Evolutionary conservation across 2,797 vertebrate genomes (phyloP).

Genomic region (Paramormyrops hopkinsi): DNA sequence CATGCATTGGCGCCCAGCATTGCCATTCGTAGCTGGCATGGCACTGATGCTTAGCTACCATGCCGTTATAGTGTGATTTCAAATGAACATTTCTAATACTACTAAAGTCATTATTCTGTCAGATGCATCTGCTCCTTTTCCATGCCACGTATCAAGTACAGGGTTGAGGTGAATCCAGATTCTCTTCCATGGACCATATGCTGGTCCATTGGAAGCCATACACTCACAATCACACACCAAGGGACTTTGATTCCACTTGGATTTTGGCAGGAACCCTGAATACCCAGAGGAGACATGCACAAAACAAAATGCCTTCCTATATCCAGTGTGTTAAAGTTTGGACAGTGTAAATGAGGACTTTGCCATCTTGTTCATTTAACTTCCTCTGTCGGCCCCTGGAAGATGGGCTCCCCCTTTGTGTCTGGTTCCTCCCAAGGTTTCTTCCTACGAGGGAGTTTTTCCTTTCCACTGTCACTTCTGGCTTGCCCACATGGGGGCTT

Average conservation of each 20-base stretch:
- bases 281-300: neutral
- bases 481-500: neutral
- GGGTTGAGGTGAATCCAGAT: neutral
- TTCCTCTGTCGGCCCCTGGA: neutral
- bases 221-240: neutral
- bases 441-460: neutral
- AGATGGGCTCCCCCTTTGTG: neutral
- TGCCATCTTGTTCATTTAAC: neutral
- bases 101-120: neutral
- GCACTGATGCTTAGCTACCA: neutral
- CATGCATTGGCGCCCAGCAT: neutral
- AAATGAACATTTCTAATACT: neutral
- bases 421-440: neutral
- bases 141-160: neutral
- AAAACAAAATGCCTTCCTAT: neutral
- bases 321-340: neutral
- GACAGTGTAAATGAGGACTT: neutral
- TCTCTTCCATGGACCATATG: neutral
- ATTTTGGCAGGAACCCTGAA: neutral
- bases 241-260: neutral
- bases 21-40: neutral
- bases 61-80: neutral
- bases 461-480: neutral
- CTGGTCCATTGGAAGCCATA: neutral
- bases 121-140: neutral